Conservation (phyloP, 2,113 vertebrate genomes). For the Proteles cristata region DNA sequence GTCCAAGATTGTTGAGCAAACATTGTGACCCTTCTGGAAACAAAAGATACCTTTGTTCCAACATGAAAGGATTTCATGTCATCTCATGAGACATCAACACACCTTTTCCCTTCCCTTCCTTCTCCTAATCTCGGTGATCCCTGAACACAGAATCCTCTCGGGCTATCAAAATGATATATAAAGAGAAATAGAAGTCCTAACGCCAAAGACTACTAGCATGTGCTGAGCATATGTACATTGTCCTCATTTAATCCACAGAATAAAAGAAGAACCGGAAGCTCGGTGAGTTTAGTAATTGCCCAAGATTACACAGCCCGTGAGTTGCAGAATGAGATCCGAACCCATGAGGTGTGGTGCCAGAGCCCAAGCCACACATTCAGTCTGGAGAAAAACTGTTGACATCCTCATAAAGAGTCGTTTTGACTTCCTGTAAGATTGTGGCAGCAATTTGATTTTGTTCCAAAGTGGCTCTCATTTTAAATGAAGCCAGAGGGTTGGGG, state of each 20-base stretch:
- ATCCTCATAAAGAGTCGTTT: slow-evolving; percentile 50
- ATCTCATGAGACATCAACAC: slow-evolving; percentile 13
- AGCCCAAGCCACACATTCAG: neutral
- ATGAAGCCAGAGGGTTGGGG: neutral
- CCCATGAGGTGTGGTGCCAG: neutral
- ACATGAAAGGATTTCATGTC: slow-evolving; percentile 60
- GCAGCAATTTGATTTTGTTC: slow-evolving; percentile 39
- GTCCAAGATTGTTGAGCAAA: slow-evolving; percentile 84
- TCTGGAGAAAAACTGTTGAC: slow-evolving; percentile 37
- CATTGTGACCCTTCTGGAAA: slow-evolving; percentile 84
- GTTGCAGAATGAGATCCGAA: neutral
- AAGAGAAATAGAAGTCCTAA: slow-evolving; percentile 55
- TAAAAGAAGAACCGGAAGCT: neutral
- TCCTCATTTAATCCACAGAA: neutral
- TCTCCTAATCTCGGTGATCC: slow-evolving; percentile 61
- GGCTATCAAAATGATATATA: slow-evolving; percentile 59
- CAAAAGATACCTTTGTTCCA: slow-evolving; percentile 82
- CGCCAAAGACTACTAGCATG: too few species aligned
- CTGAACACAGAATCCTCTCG: slow-evolving; percentile 57
- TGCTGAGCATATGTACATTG: neutral
- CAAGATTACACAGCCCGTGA: neutral
- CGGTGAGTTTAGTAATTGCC: neutral
- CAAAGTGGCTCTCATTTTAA: neutral
- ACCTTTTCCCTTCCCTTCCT: slow-evolving; percentile 60
- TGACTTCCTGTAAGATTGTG: slow-evolving; percentile 57